Percentiles rank a stretch among this genome's conserved stretches.
phyloP scores from a whole-genome alignment of 2,113 vertebrate species.

The Psephotus haematonotus region DNA sequence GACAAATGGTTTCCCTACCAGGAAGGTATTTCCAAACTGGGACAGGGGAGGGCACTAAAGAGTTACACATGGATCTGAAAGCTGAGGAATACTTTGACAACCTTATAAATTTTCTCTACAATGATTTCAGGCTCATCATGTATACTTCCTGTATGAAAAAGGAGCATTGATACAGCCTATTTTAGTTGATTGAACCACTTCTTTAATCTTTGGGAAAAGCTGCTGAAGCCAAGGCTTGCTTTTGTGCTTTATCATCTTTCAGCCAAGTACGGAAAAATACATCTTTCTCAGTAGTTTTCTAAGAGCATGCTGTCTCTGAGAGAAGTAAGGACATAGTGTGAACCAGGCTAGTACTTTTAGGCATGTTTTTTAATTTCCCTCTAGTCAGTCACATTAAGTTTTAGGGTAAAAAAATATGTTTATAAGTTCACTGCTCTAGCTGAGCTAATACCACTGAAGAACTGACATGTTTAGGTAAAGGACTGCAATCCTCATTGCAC shows the following conservation, averaged over 20 bases:
- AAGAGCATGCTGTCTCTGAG: neutral
- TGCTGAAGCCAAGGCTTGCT: neutral
- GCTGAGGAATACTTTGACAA: neutral
- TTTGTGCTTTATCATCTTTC: neutral
- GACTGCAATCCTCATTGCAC: neutral
- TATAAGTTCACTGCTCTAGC: neutral
- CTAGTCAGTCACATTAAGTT: neutral
- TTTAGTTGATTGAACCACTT: neutral
- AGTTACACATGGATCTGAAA: conserved; percentile 40
- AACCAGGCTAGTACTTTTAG: neutral
- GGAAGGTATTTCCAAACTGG: neutral
- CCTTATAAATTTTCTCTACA: neutral
- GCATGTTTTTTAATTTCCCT: neutral
- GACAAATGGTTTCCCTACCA: neutral
- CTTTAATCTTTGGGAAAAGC: neutral
- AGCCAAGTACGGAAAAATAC: neutral
- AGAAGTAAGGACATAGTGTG: neutral
- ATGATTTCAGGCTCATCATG: neutral
- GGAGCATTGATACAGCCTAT: neutral
- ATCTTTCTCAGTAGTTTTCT: neutral
- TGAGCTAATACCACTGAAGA: neutral
- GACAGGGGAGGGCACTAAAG: conserved; percentile 73
- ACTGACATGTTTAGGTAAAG: neutral
- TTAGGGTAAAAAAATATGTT: neutral
- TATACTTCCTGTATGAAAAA: neutral